Evolutionary conservation across 2,797 vertebrate genomes (phyloP), one percentile per base, ranked within the genome.

Genomic region (Oreochromis grahami): DNA sequence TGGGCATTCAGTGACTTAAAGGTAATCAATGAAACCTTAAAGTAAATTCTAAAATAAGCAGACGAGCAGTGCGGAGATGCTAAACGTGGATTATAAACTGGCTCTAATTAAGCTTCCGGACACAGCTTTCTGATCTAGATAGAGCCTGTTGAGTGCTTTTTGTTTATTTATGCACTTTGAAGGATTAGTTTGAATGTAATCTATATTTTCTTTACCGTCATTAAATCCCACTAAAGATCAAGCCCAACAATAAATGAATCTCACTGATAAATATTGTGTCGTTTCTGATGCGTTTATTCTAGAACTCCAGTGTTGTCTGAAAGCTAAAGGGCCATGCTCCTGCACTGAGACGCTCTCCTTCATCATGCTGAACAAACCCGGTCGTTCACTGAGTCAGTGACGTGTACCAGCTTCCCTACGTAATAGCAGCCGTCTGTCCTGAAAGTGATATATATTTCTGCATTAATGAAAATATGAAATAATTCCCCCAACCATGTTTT

Each of bases 131-230:
- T 50, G 68, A 74, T 74, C 26, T 32, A 74, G 26, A 50, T 19
- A 2, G 43, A 32, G 26, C 5, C 17, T n/a, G 43, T 32, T 19
- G 26, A 26, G 43, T 32, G 68, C 43, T 60, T 60, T 74, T 74
- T 50, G 15, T 50, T 2, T 32, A 50, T 74, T 32, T 32, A 50
- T 74, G 0, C 17, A 0, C 26, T 50, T 74, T 50, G 3, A 74
- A 74, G 15, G 68, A 74, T 43, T 68, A 0, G 7, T 48, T 74
- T 32, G 24, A 50, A 19, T 32, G 10, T 3, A 19, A 48, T 72
- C 1, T 72, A 8, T 32, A 50, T 72, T 72, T 72, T 72, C 41
- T 43, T 19, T 8, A 19, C 43, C 0, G 0, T 74, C 43, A n/a
- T 74, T 26, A 48, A 72, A 72, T 68, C 63, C n/a, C n/a, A 43